These are phyloP conservation scores for Drosophila tristis DNA, from an alignment of 1,140 invertebrate genomes.

Conservation along the genomic window DNA sequence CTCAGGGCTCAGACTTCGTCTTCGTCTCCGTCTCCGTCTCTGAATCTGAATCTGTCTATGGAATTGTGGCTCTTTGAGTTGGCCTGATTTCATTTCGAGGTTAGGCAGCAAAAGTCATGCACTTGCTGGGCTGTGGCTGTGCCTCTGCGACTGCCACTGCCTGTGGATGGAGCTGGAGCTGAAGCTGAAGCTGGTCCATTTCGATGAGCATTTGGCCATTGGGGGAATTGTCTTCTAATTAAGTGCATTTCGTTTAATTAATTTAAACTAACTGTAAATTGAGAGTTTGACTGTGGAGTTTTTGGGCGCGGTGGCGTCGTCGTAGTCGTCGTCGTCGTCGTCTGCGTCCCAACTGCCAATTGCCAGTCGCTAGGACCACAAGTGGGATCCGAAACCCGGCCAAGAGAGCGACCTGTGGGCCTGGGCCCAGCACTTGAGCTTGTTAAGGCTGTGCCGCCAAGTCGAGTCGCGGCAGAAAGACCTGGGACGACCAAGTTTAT, in stretches of 20 bases:
- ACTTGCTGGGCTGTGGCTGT: constrained; percentile 48
- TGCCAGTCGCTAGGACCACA: background rate
- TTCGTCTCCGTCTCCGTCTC: background rate
- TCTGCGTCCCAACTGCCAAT: constrained; percentile 36
- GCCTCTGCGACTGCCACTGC: too few relatives aligned
- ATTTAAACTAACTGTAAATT: constrained; percentile 83
- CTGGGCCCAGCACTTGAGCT: constrained; percentile 40
- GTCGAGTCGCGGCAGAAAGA: constrained; percentile 47
- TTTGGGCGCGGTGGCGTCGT: constrained; percentile 74
- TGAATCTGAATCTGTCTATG: constrained; percentile 2
- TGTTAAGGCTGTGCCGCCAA: constrained; percentile 57
- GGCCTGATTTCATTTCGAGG: constrained; percentile 72
- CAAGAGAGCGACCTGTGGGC: background rate
- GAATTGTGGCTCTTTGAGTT: constrained; percentile 14
- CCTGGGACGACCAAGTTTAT: constrained; percentile 78
- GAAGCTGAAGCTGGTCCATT: background rate
- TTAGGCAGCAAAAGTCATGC: constrained; percentile 78
- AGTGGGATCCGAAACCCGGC: background rate
- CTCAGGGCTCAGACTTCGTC: constrained; percentile 13
- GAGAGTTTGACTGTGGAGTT: constrained; percentile 45
- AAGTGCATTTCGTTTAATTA: constrained; percentile 83
- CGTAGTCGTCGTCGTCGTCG: background rate
- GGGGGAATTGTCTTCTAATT: constrained; percentile 75
- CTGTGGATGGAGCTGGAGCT: constrained; percentile 8
- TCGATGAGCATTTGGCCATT: constrained; percentile 48